A percentile compares a stretch with the other conserved stretches of the same genome.
Conservation (phyloP, 2,113 vertebrate species). For the Bos javanicus region DNA sequence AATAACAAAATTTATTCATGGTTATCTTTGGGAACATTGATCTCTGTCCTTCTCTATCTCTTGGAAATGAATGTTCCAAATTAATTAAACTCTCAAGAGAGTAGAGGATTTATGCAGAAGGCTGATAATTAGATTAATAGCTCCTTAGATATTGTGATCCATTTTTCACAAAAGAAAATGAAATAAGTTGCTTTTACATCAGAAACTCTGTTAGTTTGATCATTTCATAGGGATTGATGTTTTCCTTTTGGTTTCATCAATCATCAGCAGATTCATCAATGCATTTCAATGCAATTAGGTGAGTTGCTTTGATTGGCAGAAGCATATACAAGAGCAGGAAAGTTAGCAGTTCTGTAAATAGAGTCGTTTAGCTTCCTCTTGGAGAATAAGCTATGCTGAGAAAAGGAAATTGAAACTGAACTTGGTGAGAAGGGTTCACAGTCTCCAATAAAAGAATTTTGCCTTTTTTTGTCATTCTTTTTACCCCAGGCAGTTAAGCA, state of each 20-base stretch:
- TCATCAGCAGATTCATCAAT: not conserved
- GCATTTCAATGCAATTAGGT: slow-evolving; percentile 32
- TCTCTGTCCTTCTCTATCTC: slow-evolving; percentile 60
- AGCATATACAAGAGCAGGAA: not conserved
- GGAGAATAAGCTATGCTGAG: not conserved
- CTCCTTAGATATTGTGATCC: slow-evolving; percentile 76
- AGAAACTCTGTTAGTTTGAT: slow-evolving; percentile 32
- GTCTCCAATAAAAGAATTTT: not conserved
- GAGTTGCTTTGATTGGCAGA: slow-evolving; percentile 1
- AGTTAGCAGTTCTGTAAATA: not conserved
- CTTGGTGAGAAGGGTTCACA: not conserved
- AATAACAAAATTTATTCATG: slow-evolving; percentile 17
- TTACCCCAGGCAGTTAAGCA: not conserved
- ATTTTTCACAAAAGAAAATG: slow-evolving; percentile 73
- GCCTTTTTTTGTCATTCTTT: not conserved
- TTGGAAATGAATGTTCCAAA: slow-evolving; percentile 73
- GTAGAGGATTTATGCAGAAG: slow-evolving; percentile 67
- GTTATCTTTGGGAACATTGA: slow-evolving; percentile 64
- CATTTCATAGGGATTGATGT: slow-evolving; percentile 5
- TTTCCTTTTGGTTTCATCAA: not conserved
- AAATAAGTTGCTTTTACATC: slow-evolving; percentile 66
- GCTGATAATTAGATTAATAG: slow-evolving; percentile 78
- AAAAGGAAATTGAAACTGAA: not conserved
- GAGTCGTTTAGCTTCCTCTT: not conserved
- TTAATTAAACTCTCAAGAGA: slow-evolving; percentile 74